phyloP scores from a whole-genome alignment of 64 coral and sea anemone genomes.

The Exaiptasia diaphana region DNA sequence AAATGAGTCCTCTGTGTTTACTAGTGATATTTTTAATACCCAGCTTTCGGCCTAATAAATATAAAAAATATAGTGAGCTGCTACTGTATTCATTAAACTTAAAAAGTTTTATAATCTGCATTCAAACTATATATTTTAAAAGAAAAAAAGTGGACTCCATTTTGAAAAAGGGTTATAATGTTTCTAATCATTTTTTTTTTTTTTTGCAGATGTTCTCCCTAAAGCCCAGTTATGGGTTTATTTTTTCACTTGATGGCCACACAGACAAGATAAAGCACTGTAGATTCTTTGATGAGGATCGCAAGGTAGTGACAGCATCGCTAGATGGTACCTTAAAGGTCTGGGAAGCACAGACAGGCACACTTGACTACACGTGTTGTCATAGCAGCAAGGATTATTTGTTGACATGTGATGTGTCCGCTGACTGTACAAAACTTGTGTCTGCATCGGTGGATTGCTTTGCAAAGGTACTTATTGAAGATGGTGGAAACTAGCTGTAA shows the following conservation, averaged over 20 bases:
- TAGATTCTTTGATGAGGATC: slow-evolving; percentile 57
- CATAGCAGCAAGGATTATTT: slow-evolving; percentile 80
- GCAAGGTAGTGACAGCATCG: slow-evolving; percentile 61
- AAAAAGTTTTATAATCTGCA: too few species aligned
- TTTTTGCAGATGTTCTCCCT: slow-evolving; percentile 20
- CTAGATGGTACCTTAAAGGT: slow-evolving; percentile 86
- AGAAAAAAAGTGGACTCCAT: too few species aligned
- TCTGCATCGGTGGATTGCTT: slow-evolving; percentile 75
- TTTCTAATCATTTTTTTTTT: not conserved
- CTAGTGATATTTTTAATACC: too few species aligned
- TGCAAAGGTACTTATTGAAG: slow-evolving; percentile 98
- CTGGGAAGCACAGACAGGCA: slow-evolving; percentile 63
- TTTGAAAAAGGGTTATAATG: too few species aligned
- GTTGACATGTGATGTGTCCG: slow-evolving; percentile 72
- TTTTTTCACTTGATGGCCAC: slow-evolving; percentile 64
- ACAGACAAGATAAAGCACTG: slow-evolving; percentile 51
- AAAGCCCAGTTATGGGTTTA: not conserved
- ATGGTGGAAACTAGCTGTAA: too few species aligned
- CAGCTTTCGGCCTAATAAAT: too few species aligned
- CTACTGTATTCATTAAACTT: too few species aligned
- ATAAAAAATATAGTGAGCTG: too few species aligned
- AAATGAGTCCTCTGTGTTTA: too few species aligned
- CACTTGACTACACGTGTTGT: slow-evolving; percentile 58
- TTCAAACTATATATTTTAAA: too few species aligned
- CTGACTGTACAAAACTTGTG: slow-evolving; percentile 59